Percentiles rank a stretch among this genome's conserved stretches.
Conservation (phyloP, 53 echinoderm and acorn worm species). For the Apostichopus leukothele region DNA sequence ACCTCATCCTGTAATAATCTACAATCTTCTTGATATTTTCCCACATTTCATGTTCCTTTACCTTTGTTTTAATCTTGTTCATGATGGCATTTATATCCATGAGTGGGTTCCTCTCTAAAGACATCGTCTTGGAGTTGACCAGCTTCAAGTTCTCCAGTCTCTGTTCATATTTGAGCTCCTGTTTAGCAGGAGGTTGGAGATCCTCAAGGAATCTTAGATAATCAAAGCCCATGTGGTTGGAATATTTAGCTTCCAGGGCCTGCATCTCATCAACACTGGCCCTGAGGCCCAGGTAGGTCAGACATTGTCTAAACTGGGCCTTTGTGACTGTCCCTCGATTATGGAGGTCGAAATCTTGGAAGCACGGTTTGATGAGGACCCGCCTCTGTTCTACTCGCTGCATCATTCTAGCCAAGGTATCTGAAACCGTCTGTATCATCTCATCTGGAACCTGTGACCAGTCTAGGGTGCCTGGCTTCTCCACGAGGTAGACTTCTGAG, state of each 20-base stretch:
- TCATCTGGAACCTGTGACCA: slow-evolving; percentile 61
- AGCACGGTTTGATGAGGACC: slow-evolving; percentile 86
- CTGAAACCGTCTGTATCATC: slow-evolving; percentile 30
- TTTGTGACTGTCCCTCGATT: slow-evolving; percentile 93
- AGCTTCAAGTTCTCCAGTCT: slow-evolving; percentile 47
- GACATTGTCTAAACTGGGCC: slow-evolving; percentile 94
- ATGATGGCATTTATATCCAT: slow-evolving; percentile 71
- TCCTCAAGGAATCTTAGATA: slow-evolving; percentile 88
- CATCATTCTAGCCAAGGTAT: slow-evolving; percentile 84
- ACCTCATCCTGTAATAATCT: too few species aligned
- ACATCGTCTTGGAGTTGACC: slow-evolving; percentile 69
- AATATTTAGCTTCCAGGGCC: slow-evolving; percentile 78
- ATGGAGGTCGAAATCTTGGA: slow-evolving; percentile 95
- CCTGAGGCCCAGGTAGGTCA: slow-evolving; percentile 83
- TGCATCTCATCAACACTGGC: slow-evolving; percentile 84
- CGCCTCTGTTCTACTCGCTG: slow-evolving; percentile 79
- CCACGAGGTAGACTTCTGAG: slow-evolving; percentile 67
- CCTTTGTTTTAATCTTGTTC: slow-evolving; percentile 94
- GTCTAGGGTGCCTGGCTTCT: slow-evolving; percentile 89
- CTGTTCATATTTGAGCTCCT: slow-evolving; percentile 79
- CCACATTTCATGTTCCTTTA: slow-evolving; percentile 13
- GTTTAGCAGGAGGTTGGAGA: slow-evolving; percentile 64
- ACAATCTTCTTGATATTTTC: too few species aligned
- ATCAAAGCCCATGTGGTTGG: slow-evolving; percentile 88
- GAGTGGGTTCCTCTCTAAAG: slow-evolving; percentile 81